Base-by-base conservation (phyloP, 2,113 vertebrate genomes). In the human (Homo sapiens) region DNA sequence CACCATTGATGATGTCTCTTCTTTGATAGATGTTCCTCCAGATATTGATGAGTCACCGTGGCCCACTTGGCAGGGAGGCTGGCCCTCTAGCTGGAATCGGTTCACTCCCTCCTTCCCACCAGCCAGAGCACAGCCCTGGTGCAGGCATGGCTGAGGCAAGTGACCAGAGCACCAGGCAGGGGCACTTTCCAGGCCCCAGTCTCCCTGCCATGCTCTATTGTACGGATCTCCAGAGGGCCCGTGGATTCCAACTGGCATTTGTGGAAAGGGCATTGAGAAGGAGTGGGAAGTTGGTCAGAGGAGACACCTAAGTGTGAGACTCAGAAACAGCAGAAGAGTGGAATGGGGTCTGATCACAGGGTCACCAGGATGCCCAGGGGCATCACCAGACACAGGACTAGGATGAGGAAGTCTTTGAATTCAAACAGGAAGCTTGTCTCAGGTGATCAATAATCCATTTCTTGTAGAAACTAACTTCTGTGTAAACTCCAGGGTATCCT, bases 401-500 rank as follows among this genome's bases (percentile, higher is more conserved):
- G 32, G 35, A 45, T 0, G 40, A 85, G 11, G 55, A 80, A 48
- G 61, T 2, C 30, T 1, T 1, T 14, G 94, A 27, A 38, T 23
- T 17, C 30, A 7, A 8, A 68, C 40, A 22, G 0, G 72, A 52
- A 88, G 85, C 86, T 9, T 2, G 48, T 35, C 6, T 93, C 82
- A 97, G 0, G 0, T 12, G 81, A 20, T 0, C 20, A 16, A 50
- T 0, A 61, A 98, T 2, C 98, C 98, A 98, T 5, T 89, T 64
- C 76, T n/a, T 89, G 79, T 97, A 95, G 91, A 80, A 43, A 82
- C 68, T 93, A 23, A 97, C 75, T 25, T 97, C 94, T 14, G 93
- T 89, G 13, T 96, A 98, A 55, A 97, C 8, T 61, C 86, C 94
- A 38, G 96, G 97, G 0, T 61, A 12, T 2, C 27, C 89, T 45